Evolutionary conservation across 2,888 invertebrate species (phyloP).

Genomic region (Ophion obscuratus): DNA sequence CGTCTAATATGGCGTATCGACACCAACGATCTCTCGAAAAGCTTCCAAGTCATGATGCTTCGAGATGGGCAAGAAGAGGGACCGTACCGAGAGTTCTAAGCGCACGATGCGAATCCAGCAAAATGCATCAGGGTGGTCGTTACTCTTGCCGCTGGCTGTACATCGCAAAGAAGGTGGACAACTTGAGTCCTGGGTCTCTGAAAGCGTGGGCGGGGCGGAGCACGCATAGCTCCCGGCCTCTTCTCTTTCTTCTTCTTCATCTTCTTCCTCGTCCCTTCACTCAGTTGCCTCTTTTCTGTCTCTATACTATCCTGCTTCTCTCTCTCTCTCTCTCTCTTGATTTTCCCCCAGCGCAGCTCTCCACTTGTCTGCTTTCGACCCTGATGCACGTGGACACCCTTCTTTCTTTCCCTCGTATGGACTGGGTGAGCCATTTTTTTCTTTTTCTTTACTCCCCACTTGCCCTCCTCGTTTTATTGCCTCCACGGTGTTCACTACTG

Average conservation of each 20-base stretch:
- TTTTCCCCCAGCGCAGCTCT: slow-evolving; percentile 44
- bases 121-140: slow-evolving; percentile 71
- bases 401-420: slow-evolving; percentile 54
- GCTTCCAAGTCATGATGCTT: slow-evolving; percentile 61
- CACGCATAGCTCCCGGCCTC: slow-evolving; percentile 83
- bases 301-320: slow-evolving; percentile 46
- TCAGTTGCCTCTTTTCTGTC: slow-evolving; percentile 63
- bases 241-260: slow-evolving; percentile 65
- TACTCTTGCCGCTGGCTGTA: slow-evolving; percentile 81
- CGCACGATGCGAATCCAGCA: slow-evolving; percentile 51
- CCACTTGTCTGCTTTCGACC: slow-evolving; percentile 55
- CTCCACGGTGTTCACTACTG: slow-evolving; percentile 75
- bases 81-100: slow-evolving; percentile 61
- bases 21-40: slow-evolving; percentile 46
- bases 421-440: slow-evolving; percentile 54
- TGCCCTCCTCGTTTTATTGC: slow-evolving; percentile 75
- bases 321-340: slow-evolving; percentile 51
- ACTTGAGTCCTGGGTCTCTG: slow-evolving; percentile 83
- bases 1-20: slow-evolving; percentile 45
- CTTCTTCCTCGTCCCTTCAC: slow-evolving; percentile 70
- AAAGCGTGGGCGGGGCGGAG: slow-evolving; percentile 84
- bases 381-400: slow-evolving; percentile 44
- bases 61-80: slow-evolving; percentile 25
- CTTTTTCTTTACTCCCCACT: slow-evolving; percentile 57
- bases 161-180: slow-evolving; percentile 82